phyloP scores from a whole-genome alignment of 2,797 vertebrate genomes.

The Malurus splendens region DNA sequence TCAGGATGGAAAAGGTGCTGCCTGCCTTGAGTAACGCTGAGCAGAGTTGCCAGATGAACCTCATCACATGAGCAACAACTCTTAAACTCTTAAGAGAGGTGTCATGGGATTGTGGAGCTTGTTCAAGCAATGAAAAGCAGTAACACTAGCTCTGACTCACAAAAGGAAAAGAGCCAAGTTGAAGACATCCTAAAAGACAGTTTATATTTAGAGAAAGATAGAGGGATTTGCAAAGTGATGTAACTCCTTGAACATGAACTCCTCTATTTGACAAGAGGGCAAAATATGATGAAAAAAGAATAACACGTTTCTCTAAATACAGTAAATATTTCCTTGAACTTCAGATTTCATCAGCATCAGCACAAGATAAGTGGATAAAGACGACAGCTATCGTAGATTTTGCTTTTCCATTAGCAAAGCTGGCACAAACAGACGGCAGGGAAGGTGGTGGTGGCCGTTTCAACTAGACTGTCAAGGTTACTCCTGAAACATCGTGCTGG shows the following conservation, averaged over 20 bases:
- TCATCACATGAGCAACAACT: neutral
- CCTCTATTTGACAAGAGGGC: neutral
- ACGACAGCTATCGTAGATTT: neutral
- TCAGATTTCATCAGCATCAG: neutral
- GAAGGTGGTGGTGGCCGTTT: neutral
- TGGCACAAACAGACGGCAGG: neutral
- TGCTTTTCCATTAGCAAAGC: neutral
- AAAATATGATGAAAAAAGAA: neutral
- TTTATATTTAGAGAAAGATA: neutral
- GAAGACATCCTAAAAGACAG: neutral
- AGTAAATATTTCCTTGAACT: neutral
- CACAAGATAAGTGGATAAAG: neutral
- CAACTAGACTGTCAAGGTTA: neutral
- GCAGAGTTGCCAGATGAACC: neutral
- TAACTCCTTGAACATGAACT: neutral
- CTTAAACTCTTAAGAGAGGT: neutral
- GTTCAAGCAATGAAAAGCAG: neutral
- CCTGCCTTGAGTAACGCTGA: neutral
- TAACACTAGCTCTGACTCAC: constrained; percentile 4
- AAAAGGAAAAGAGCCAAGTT: neutral
- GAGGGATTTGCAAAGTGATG: neutral
- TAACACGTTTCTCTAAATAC: neutral
- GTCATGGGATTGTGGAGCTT: neutral
- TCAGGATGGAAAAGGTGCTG: neutral
- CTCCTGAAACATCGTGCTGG: rapidly evolving